Conservation (phyloP, 2,113 vertebrate genomes). For the Trichomycterus rosablanca region DNA sequence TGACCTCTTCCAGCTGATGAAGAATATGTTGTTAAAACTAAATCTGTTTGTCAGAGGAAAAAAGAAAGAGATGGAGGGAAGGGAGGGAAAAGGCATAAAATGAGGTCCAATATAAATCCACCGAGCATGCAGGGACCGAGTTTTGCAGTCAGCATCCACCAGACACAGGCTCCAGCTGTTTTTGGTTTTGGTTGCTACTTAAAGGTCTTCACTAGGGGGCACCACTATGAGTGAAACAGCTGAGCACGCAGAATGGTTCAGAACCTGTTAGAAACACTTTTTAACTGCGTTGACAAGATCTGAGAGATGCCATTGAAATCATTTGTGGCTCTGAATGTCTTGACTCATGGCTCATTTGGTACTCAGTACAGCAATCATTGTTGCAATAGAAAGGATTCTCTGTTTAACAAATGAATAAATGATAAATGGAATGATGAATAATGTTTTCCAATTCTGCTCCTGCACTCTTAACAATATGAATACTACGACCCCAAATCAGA, state of each 20-base stretch:
- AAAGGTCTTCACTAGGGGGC: conserved; percentile 40
- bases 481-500: no score
- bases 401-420: no score
- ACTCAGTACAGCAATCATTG: no score
- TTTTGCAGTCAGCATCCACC: conserved; percentile 14
- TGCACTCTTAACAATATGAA: no score
- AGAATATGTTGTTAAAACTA: conserved; percentile 35
- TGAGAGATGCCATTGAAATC: no score
- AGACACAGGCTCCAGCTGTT: conserved; percentile 21
- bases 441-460: no score
- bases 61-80: conserved; percentile 14
- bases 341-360: no score
- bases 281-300: no score
- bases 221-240: conserved; percentile 9
- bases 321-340: no score
- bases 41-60: conserved; percentile 47
- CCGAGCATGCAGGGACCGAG: conserved; percentile 20
- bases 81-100: conserved; percentile 28
- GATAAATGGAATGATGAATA: no score
- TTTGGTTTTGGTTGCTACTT: neutral
- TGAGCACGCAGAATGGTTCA: neutral
- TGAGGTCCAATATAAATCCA: conserved; percentile 38
- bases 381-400: no score
- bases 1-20: conserved; percentile 38
- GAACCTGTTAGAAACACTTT: no score